phyloP scores from a whole-genome alignment of 2,113 vertebrate genomes.

The Antigone vipio region DNA sequence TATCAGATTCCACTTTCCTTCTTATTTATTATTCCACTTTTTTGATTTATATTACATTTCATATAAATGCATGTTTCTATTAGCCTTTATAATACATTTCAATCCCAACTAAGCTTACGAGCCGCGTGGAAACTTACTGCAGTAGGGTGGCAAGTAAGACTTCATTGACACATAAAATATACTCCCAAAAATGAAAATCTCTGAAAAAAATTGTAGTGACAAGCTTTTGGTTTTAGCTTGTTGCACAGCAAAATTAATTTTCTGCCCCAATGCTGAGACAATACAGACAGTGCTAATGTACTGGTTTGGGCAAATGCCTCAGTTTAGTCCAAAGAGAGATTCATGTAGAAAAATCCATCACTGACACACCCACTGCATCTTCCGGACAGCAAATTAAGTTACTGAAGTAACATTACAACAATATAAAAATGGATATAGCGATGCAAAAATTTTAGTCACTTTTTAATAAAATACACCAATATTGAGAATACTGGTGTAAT shows the following conservation, averaged over 20 bases:
- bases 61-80: neutral
- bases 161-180: neutral
- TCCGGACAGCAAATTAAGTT: neutral
- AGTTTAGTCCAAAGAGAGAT: neutral
- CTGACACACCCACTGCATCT: neutral
- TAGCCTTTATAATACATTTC: neutral
- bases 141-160: neutral
- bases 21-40: neutral
- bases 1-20: neutral
- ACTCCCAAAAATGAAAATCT: neutral
- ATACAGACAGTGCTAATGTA: neutral
- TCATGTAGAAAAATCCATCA: slow-evolving; percentile 12
- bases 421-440: neutral
- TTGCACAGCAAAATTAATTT: slow-evolving; percentile 31
- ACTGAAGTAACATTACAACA: neutral
- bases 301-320: neutral
- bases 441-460: neutral
- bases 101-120: neutral
- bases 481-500: neutral
- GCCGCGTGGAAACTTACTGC: neutral
- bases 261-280: slow-evolving; percentile 12
- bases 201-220: neutral
- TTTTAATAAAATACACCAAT: neutral
- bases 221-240: neutral
- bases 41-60: neutral